Evolutionary conservation across 2,888 invertebrate genomes (phyloP), one percentile per base, ranked within the genome.

Genomic region (Archips crataeganus): DNA sequence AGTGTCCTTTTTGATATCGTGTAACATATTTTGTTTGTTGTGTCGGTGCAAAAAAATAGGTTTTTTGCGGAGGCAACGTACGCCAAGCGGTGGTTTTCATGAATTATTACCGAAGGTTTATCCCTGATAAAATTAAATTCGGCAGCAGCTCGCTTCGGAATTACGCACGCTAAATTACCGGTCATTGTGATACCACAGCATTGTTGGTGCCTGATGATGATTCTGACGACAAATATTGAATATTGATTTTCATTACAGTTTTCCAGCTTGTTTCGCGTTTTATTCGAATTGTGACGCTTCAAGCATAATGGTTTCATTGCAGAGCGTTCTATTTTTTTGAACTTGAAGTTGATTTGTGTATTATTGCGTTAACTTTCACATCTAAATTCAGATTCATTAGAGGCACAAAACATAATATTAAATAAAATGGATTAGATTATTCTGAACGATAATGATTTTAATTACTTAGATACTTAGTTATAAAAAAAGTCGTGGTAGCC

Each of bases 111-210:
- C 81, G 78, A 81, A 79, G 85, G 86, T 84, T 88, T 86, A 86
- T 84, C 83, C 86, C 80, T 82, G 86, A 88, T 90, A 88, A 90
- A 90, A 91, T 92, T 89, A 87, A 90, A 90, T 89, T 89, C 82
- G 82, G 82, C 85, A 85, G 86, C 84, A 83, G 84, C 82, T 80
- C 81, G 82, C 80, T 75, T 83, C 82, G 78, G 84, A 85, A 88
- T 90, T 88, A 88, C 85, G 82, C 83, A 80, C 86, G 88, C 87
- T 87, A 88, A 90, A 91, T 91, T 88, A 90, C 88, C 85, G 86
- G 86, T 85, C 86, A 88, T 90, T 89, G 89, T 86, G 85, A 79
- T 81, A 81, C 82, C 81, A 79, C 75, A 80, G 76, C 80, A 81
- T 81, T 81, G 86, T 84, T 87, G 84, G 83, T 85, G 84, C 84